Conservation (phyloP, 2,797 vertebrate genomes). For the Natrix natrix region DNA sequence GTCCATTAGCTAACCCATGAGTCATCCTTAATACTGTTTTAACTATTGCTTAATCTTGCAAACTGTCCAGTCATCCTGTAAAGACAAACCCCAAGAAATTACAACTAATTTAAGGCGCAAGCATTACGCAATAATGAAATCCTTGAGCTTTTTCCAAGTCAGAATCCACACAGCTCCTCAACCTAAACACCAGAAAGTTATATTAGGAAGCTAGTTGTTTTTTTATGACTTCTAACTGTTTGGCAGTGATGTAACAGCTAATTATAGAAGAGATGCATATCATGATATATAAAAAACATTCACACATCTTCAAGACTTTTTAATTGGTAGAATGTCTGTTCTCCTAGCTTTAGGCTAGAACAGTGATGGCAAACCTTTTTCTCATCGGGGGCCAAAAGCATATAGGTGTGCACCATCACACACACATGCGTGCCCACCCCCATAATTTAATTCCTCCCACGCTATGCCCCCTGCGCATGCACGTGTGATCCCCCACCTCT, state of each 20-base stretch:
- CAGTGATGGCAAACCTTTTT: too few species aligned
- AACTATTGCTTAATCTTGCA: background rate
- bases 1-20: background rate
- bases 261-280: background rate
- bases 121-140: background rate
- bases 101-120: background rate
- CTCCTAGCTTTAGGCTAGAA: background rate
- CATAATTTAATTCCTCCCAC: too few species aligned
- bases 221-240: constrained; percentile 38
- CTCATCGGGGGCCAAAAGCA: too few species aligned
- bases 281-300: background rate
- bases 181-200: constrained; percentile 5
- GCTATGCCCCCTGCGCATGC: too few species aligned
- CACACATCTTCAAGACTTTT: background rate
- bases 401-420: too few species aligned
- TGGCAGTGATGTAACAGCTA: constrained; percentile 12
- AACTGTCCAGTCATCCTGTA: background rate
- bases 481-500: too few species aligned
- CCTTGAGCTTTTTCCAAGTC: background rate
- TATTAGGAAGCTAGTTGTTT: background rate
- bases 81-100: background rate
- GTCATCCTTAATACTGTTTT: too few species aligned
- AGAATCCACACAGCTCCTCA: background rate
- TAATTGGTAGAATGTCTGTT: background rate
- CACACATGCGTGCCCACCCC: too few species aligned